Evolutionary conservation across 2,797 vertebrate species (phyloP), one percentile per base, ranked within the genome.

Genomic region (Platalea minor): DNA sequence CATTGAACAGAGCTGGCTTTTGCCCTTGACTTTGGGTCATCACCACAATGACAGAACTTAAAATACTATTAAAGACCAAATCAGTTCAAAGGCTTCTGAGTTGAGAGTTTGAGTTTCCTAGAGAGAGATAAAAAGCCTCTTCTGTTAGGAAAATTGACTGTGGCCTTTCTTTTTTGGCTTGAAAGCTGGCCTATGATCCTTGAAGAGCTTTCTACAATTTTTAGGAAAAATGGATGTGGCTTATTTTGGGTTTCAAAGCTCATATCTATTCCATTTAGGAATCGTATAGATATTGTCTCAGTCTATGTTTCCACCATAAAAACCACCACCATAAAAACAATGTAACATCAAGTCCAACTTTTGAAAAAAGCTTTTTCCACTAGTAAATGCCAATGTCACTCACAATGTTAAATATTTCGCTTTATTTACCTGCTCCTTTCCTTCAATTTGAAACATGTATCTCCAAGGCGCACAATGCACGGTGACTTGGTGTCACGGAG

Each of bases 361-460:
- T 35, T 82, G 53, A 59, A 41, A 65, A 87, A 75, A 45, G 3
- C 7, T 72, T 93, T 85, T 89, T 73, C 51, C 24, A n/a, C 9
- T 26, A 88, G 13, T 64, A 35, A 21, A 45, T 77, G 50, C 41
- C 31, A 89, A 78, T 89, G 69, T 21, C 70, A 33, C 81, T 95
- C 84, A 59, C n/a, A 84, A 35, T 33, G 13, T 59, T 89, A 75
- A 91, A 82, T 72, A 13, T 82, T 75, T 72, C 64, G 35, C 57
- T 89, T 95, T 96, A 82, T 93, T 93, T 90, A 54, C 8, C 20
- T 89, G 31, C 78, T 35, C 51, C 23, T 81, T 95, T 63, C 50
- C 50, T 93, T 83, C 68, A 39, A 2, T 80, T 82, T 84, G 45
- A 80, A 91, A 57, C 35, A 51, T 6, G 24, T 17, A 50, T 41